A percentile compares a stretch with the other conserved stretches of the same genome.
Evolutionary conservation across 30 jellyfish, hydroid and myxozoan species (phyloP).

Genomic region (Phacellophora camtschatica): DNA sequence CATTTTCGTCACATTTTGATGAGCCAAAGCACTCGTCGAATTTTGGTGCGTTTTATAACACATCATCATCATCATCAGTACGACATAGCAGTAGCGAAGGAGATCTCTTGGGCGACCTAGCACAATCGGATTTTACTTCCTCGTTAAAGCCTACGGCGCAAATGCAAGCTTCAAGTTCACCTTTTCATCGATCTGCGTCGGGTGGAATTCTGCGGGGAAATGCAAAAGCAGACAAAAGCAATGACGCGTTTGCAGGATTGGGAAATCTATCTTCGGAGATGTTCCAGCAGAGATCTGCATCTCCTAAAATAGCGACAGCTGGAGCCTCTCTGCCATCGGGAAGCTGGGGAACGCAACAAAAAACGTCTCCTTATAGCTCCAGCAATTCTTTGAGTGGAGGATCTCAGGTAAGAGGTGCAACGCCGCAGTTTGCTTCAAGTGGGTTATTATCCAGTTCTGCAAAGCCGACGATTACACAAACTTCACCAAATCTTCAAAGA

Average conservation of each 20-base stretch:
- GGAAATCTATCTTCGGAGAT: constrained; percentile 42
- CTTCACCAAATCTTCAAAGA: neutral
- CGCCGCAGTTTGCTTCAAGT: constrained; percentile 2
- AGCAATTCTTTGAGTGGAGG: constrained; percentile 7
- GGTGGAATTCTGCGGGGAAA: neutral
- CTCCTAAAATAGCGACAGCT: neutral
- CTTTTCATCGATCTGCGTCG: constrained; percentile 23
- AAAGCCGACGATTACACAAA: neutral
- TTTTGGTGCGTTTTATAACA: neutral
- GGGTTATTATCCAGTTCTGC: neutral
- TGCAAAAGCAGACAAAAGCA: neutral
- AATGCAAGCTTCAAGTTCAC: neutral
- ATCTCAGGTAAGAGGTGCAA: neutral
- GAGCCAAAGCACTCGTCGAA: neutral
- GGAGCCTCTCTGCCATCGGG: neutral
- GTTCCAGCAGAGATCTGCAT: neutral
- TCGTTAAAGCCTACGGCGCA: constrained; percentile 18
- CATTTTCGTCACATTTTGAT: neutral
- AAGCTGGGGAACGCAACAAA: constrained; percentile 1
- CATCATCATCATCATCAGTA: constrained; percentile 8
- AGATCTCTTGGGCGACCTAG: constrained; percentile 53
- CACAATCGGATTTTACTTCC: constrained; percentile 19
- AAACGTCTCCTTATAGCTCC: constrained; percentile 6
- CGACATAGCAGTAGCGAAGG: constrained; percentile 67
- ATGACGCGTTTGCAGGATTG: constrained; percentile 86